These are phyloP conservation scores for Kryptopterus vitreolus DNA, from an alignment of 2,797 vertebrate genomes.

Conservation along the genomic window DNA sequence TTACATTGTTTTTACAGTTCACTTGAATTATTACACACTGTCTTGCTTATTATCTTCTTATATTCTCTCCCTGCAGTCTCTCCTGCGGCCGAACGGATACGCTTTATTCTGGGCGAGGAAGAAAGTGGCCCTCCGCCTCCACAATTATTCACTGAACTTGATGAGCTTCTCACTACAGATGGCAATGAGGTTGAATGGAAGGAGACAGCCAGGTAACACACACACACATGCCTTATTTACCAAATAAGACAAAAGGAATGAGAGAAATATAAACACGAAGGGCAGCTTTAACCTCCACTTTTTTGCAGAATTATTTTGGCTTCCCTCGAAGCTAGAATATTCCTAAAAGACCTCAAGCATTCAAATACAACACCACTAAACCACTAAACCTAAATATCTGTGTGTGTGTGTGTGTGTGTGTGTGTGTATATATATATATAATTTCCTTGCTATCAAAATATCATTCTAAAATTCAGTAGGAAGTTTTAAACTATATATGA, in stretches of 20 bases:
- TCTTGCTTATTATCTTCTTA: background rate
- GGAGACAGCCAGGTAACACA: slow-evolving; percentile 92
- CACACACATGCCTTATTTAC: background rate
- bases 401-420: too few species aligned
- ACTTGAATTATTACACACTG: background rate
- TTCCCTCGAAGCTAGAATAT: too few species aligned
- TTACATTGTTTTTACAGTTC: background rate
- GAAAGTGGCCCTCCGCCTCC: slow-evolving; percentile 93
- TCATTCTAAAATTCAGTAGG: background rate
- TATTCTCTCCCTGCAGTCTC: slow-evolving; percentile 79
- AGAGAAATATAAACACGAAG: background rate
- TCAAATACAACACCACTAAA: too few species aligned
- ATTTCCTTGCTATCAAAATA: background rate
- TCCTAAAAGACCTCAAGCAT: too few species aligned
- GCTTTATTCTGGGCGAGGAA: slow-evolving; percentile 95
- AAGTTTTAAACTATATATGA: background rate
- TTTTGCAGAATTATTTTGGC: too few species aligned
- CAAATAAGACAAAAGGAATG: too few species aligned
- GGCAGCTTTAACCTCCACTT: too few species aligned
- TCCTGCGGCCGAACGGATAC: slow-evolving; percentile 89
- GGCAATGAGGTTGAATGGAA: slow-evolving; percentile 99
- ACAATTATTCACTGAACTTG: slow-evolving; percentile 97
- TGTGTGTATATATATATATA: too few species aligned
- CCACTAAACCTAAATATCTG: too few species aligned
- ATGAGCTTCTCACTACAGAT: slow-evolving; percentile 88